Conservation (phyloP, 2,797 vertebrate species). For the Nannoperca australis region DNA sequence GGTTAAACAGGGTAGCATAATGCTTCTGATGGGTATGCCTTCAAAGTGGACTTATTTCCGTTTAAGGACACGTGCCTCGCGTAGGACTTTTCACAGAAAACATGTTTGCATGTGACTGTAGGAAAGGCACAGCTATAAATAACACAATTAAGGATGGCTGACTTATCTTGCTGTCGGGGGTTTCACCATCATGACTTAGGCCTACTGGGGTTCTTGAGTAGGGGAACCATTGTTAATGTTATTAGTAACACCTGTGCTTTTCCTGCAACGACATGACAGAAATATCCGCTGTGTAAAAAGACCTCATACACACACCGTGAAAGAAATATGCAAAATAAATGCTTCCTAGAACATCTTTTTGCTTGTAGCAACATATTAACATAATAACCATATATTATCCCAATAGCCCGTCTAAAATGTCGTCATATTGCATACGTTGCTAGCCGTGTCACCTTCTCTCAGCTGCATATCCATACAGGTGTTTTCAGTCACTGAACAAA, state of each 20-base stretch:
- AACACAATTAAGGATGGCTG: neutral
- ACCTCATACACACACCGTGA: no score
- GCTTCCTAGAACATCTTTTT: neutral
- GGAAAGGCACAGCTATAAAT: neutral
- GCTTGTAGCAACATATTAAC: neutral
- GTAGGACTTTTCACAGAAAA: neutral
- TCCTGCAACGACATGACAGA: neutral
- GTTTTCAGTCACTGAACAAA: neutral
- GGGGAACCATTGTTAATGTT: neutral
- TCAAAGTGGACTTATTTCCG: no score
- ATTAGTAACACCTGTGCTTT: neutral
- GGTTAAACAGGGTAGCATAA: no score
- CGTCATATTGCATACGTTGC: neutral
- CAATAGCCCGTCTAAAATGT: no score
- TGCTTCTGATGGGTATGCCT: no score
- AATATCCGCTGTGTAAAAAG: neutral
- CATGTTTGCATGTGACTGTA: neutral
- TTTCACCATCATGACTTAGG: neutral
- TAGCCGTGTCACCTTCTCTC: neutral
- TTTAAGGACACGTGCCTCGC: no score
- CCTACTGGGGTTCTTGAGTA: neutral
- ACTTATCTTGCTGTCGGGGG: neutral
- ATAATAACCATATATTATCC: neutral
- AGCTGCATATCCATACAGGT: neutral
- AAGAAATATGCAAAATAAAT: neutral